Conservation (phyloP, 1,140 invertebrate species). For the Drosophila ficusphila region DNA sequence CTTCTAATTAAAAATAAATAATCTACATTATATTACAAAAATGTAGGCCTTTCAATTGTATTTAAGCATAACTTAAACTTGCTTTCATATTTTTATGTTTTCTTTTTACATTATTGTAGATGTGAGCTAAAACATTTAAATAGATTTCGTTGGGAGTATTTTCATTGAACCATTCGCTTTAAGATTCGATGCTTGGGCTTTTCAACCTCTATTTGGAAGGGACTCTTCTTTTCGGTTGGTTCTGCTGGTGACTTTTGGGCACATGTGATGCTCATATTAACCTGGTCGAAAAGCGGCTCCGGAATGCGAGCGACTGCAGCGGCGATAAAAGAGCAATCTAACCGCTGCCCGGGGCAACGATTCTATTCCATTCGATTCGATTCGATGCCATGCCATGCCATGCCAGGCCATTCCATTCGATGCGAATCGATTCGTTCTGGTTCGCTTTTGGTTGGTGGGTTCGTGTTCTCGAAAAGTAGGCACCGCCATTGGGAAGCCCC, state of each 20-base stretch:
- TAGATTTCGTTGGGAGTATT: no score
- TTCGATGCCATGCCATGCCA: no score
- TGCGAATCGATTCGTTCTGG: neutral
- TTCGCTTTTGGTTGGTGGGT: no score
- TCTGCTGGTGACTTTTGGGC: neutral
- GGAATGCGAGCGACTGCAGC: conserved; percentile 15
- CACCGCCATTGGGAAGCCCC: conserved; percentile 8
- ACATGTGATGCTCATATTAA: conserved; percentile 19
- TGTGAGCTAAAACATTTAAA: no score
- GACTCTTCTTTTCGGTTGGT: neutral
- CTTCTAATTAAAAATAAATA: no score
- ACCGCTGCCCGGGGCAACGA: conserved; percentile 29
- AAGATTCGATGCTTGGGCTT: neutral
- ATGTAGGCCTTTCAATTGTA: no score
- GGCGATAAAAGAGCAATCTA: conserved; percentile 38
- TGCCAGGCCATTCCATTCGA: neutral
- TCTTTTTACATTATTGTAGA: no score
- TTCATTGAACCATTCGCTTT: no score
- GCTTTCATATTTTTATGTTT: no score
- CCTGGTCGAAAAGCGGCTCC: conserved; percentile 3
- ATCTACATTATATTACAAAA: no score
- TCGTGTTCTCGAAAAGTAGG: conserved; percentile 27
- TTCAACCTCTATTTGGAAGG: neutral
- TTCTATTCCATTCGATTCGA: conserved; percentile 1
- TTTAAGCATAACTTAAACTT: no score